Conservation (phyloP, 2,113 vertebrate genomes). For the Spea bombifrons region DNA sequence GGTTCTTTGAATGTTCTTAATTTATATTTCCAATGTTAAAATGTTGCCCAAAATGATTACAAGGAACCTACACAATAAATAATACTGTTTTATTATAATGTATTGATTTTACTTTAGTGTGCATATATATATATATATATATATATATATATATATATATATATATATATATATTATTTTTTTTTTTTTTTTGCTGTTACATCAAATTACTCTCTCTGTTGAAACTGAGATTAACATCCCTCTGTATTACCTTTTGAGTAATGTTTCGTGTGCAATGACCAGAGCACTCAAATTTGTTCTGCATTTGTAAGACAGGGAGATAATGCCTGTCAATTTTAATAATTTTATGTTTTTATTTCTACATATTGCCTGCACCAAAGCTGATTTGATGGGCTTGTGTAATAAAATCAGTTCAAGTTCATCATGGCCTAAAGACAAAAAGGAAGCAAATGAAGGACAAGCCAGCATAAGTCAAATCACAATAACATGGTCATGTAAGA, state of each 20-base stretch:
- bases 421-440: constrained; percentile 29
- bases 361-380: constrained; percentile 31
- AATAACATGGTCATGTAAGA: neutral
- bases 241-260: constrained; percentile 5
- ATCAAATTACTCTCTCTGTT: neutral
- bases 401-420: constrained; percentile 37
- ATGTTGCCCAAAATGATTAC: no score
- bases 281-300: constrained; percentile 11
- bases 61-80: no score
- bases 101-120: neutral
- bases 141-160: neutral
- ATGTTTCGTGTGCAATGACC: neutral
- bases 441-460: neutral
- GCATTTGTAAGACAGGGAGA: constrained; percentile 7
- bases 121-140: neutral
- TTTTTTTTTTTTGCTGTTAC: neutral
- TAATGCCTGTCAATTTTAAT: constrained; percentile 39
- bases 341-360: constrained; percentile 16
- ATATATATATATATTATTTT: neutral
- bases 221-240: neutral
- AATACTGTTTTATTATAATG: no score
- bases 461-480: constrained; percentile 4
- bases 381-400: constrained; percentile 21
- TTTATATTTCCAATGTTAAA: no score
- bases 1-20: no score